A percentile compares a stretch with the other conserved stretches of the same genome.
phyloP scores from a whole-genome alignment of 1,140 invertebrate genomes.

The Drepana arcuata region DNA sequence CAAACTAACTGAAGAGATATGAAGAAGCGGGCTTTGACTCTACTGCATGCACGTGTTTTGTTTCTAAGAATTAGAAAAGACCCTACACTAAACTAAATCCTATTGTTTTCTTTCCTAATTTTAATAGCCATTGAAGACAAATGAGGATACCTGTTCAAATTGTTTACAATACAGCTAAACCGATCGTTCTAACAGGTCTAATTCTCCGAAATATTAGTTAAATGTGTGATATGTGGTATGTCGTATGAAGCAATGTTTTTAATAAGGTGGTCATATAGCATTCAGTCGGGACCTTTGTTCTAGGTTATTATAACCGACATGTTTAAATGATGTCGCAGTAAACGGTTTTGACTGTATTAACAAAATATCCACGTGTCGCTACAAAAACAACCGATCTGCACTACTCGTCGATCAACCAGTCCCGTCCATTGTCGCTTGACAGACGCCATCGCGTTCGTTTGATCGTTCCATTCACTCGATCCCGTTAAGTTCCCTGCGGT shows the following conservation, averaged over 20 bases:
- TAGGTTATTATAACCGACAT: constrained; percentile 1
- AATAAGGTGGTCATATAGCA: constrained; percentile 1
- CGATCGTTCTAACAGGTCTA: no score
- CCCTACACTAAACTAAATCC: no score
- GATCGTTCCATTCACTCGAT: no score
- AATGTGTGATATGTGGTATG: constrained; percentile 2
- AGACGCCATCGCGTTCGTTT: no score
- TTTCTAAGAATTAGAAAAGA: constrained; percentile 7
- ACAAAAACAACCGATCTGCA: no score
- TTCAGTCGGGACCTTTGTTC: constrained; percentile 4
- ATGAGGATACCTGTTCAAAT: constrained; percentile 8
- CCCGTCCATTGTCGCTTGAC: no score
- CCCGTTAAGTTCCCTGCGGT: no score
- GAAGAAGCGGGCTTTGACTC: no score
- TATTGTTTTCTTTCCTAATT: no score
- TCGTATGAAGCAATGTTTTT: constrained; percentile 9
- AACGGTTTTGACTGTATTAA: constrained; percentile 9
- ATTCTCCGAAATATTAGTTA: constrained; percentile 5
- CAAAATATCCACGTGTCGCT: no score
- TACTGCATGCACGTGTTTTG: no score
- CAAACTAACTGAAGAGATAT: constrained; percentile 18
- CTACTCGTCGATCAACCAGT: no score
- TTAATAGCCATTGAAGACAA: constrained; percentile 2
- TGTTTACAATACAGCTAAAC: constrained; percentile 12
- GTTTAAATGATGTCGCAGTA: constrained; percentile 8